Evolutionary conservation across 2,888 invertebrate genomes (phyloP).

Genomic region (Ephialtes manifestator): DNA sequence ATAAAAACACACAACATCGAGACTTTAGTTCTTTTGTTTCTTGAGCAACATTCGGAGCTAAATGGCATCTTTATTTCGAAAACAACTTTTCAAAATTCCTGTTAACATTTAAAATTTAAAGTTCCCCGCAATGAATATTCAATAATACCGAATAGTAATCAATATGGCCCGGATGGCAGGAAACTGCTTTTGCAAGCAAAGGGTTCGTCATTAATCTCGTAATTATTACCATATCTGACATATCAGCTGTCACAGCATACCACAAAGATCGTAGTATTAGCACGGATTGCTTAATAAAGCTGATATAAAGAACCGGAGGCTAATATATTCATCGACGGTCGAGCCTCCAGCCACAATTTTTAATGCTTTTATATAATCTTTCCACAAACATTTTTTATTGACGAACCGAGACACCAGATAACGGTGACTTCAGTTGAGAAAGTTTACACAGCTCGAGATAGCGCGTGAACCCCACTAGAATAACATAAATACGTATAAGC

Average conservation of each 20-base stretch:
- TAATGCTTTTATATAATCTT: not conserved
- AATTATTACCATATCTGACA: not conserved
- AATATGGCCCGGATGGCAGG: conserved; percentile 72
- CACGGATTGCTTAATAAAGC: conserved; percentile 5
- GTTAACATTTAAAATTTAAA: not conserved
- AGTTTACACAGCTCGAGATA: conserved; percentile 35
- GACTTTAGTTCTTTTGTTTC: conserved; percentile 14
- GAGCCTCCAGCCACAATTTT: conserved; percentile 47
- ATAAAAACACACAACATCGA: not conserved
- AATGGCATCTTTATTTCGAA: conserved; percentile 66
- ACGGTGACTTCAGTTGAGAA: conserved; percentile 47
- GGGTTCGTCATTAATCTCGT: conserved; percentile 41
- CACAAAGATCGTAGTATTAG: not conserved
- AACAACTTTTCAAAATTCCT: conserved; percentile 23
- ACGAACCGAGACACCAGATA: conserved; percentile 33
- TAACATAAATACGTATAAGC: conserved; percentile 11
- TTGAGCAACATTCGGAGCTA: conserved; percentile 56
- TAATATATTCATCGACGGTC: conserved; percentile 31
- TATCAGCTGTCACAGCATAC: not conserved
- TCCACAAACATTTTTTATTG: conserved; percentile 37
- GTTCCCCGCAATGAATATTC: not conserved
- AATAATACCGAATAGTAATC: not conserved
- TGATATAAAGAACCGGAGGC: not conserved
- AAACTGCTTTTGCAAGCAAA: conserved; percentile 75
- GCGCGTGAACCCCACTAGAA: conserved; percentile 27